Evolutionary conservation across 2,797 vertebrate species (phyloP).

Genomic region (Aselliscus stoliczkanus): DNA sequence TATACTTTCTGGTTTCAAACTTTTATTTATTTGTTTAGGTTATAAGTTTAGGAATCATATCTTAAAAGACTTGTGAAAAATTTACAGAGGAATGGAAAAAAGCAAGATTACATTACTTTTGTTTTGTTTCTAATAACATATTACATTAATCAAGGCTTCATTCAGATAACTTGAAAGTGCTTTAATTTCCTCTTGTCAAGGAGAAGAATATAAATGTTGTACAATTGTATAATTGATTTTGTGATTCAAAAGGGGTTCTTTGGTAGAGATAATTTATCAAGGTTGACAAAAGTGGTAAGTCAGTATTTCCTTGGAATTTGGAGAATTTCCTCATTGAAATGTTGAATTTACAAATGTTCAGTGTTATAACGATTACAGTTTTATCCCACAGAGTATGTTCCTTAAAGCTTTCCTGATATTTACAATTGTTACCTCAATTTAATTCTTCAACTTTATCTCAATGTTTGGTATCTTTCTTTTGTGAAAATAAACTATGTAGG

Average conservation of each 20-base stretch:
- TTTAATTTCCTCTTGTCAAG: conserved; percentile 56
- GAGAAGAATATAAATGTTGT: conserved; percentile 46
- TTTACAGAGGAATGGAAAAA: neutral
- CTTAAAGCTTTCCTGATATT: neutral
- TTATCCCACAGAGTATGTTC: neutral
- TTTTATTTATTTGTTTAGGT: neutral
- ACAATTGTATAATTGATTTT: conserved; percentile 61
- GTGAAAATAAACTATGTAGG: neutral
- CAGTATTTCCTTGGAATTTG: conserved; percentile 34
- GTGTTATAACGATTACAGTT: neutral
- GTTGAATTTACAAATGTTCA: neutral
- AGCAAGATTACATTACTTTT: neutral
- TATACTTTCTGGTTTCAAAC: neutral
- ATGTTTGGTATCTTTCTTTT: neutral
- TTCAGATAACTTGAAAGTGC: conserved; percentile 49
- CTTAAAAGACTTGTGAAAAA: neutral
- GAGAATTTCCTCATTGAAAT: conserved; percentile 15
- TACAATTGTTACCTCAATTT: neutral
- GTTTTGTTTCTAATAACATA: conserved; percentile 33
- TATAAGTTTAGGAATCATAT: neutral
- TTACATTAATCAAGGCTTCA: conserved; percentile 36
- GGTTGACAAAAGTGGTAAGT: conserved; percentile 31
- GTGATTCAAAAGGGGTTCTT: conserved; percentile 30
- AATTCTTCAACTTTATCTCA: neutral
- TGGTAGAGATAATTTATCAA: conserved; percentile 53